Base-by-base conservation (phyloP, 2,113 vertebrate genomes). In the Xerus inauris region DNA sequence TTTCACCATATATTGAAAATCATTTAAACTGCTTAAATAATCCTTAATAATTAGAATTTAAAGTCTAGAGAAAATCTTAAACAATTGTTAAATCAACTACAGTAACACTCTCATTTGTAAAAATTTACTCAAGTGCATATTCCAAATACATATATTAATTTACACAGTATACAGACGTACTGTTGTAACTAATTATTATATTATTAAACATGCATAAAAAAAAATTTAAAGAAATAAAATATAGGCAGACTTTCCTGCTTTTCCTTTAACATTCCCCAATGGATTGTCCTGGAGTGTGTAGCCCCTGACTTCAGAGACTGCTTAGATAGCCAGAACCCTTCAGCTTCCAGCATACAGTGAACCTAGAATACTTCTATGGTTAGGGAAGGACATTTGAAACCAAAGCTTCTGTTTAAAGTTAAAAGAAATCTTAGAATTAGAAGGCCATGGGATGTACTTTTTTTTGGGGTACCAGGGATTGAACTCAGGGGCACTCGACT, bases 1-100 rank as follows among this genome's bases (percentile, higher is more conserved):
- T 91, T 89, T 12, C 8, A 86, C 42, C 13, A 22, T 40, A 64
- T 8, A 75, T 0, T 92, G 40, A 93, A 35, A 42, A 86, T 75
- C 16, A 94, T 79, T 92, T 84, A 76, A 62, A 82, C 47, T 57
- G 30, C 35, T 86, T 87, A 83, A 83, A 80, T 80, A 84, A 90
- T 87, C 59, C 42, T 90, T 71, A 77, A 30, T 69, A 82, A 81
- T 32, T 79, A 72, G 51, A 82, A 64, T 64, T 81, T 86, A 62
- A 97, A 86, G 47, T 93, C 30, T 59, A 40, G 73, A 89, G 35
- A 75, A 65, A 67, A 93, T 86, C 67, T 82, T 71, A 82, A 88
- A 85, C 19, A 84, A 45, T 28, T 84, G n/a, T 64, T 51, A 93
- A 81, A 51, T n/a, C 54, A 16, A 40, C 35, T 54, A 84, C 20